Evolutionary conservation across 1,140 invertebrate species (phyloP).

Genomic region (Aphaenogaster floridana): DNA sequence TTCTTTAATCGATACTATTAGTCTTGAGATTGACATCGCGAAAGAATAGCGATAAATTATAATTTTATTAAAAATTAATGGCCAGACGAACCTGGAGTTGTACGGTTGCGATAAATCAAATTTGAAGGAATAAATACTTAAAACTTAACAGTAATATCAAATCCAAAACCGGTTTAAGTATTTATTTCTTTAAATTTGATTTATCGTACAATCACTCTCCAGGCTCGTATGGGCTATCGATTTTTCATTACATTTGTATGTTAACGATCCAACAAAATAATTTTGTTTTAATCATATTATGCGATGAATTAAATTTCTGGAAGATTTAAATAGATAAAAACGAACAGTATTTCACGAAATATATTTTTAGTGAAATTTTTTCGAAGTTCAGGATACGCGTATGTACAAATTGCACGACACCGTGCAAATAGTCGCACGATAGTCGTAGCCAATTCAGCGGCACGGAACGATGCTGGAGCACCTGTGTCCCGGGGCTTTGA

Average conservation of each 20-base stretch:
- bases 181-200: too few species aligned
- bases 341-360: neutral
- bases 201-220: too few species aligned
- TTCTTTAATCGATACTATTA: neutral
- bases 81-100: too few species aligned
- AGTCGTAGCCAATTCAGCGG: constrained; percentile 63
- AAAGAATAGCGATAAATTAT: neutral
- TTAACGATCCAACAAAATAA: too few species aligned
- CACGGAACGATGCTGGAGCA: constrained; percentile 59
- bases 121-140: too few species aligned
- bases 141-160: too few species aligned
- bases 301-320: neutral
- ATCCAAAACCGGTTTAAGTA: too few species aligned
- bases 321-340: neutral
- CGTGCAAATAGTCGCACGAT: constrained; percentile 65
- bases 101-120: too few species aligned
- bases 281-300: too few species aligned
- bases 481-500: constrained; percentile 54
- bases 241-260: too few species aligned
- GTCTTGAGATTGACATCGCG: neutral
- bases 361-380: constrained; percentile 39
- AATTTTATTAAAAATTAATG: too few species aligned
- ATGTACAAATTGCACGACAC: constrained; percentile 45
- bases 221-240: too few species aligned
- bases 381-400: neutral